phyloP scores from a whole-genome alignment of 2,888 invertebrate genomes.

The Conistra vaccinii region DNA sequence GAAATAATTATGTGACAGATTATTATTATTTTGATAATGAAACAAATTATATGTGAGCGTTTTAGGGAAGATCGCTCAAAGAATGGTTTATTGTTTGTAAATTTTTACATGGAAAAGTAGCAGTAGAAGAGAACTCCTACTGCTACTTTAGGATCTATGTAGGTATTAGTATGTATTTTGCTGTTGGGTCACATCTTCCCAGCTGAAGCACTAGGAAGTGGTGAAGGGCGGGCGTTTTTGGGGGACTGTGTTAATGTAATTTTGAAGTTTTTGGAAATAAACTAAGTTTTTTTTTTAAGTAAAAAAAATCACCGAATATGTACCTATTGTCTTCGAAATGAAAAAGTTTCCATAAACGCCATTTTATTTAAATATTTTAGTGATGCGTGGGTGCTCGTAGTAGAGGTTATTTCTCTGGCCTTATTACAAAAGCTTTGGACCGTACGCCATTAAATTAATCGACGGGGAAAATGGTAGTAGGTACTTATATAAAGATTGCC shows the following conservation, averaged over 20 bases:
- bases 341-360: no score
- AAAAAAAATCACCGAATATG: no score
- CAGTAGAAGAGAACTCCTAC: no score
- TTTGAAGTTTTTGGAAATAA: no score
- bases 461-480: constrained; percentile 24
- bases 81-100: constrained; percentile 11
- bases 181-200: no score
- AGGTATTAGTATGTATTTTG: no score
- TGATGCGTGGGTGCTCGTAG: constrained; percentile 22
- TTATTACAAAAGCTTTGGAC: constrained; percentile 44
- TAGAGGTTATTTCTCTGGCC: constrained; percentile 24
- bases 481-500: background rate
- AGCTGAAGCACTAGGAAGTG: no score
- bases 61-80: background rate
- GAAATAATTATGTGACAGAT: constrained; percentile 7
- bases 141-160: no score
- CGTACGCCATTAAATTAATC: constrained; percentile 43
- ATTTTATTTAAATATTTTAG: constrained; percentile 41
- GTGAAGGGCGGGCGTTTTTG: no score
- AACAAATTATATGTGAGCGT: background rate
- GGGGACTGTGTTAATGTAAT: no score
- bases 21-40: constrained; percentile 17
- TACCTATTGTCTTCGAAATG: no score
- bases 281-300: no score
- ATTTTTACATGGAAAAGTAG: background rate